Evolutionary conservation across 2,797 vertebrate species (phyloP).

Genomic region (Lophura swinhoii): DNA sequence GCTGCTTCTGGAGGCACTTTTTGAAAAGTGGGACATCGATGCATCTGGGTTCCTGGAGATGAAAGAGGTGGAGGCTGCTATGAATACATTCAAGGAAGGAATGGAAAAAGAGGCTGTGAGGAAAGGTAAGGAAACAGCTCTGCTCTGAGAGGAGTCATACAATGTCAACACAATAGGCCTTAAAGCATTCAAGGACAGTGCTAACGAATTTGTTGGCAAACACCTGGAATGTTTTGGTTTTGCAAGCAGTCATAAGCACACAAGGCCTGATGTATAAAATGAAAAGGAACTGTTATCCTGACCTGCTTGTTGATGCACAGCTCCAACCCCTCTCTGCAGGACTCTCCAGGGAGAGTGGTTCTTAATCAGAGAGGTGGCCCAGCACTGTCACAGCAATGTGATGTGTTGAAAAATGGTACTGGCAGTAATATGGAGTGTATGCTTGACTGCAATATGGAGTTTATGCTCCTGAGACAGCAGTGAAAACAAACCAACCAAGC

Average conservation of each 20-base stretch:
- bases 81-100: slow-evolving; percentile 76
- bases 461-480: neutral
- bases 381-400: neutral
- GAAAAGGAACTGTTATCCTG: neutral
- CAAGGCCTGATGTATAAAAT: neutral
- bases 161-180: neutral
- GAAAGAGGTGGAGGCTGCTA: slow-evolving; percentile 70
- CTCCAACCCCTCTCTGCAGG: neutral
- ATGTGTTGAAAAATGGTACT: neutral
- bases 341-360: neutral
- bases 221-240: neutral
- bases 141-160: neutral
- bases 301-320: neutral
- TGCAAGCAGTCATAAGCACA: neutral
- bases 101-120: slow-evolving; percentile 75
- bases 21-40: slow-evolving; percentile 81
- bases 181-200: neutral
- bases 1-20: slow-evolving; percentile 77
- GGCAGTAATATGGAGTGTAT: neutral
- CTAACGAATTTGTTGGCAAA: slow-evolving; percentile 21
- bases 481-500: slow-evolving; percentile 4
- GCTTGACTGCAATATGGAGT: neutral
- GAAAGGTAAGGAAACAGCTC: slow-evolving; percentile 71
- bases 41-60: slow-evolving; percentile 76
- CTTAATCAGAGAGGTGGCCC: neutral